Base-by-base conservation (phyloP, 1,140 invertebrate species). In the Gonioctena quinquepunctata region DNA sequence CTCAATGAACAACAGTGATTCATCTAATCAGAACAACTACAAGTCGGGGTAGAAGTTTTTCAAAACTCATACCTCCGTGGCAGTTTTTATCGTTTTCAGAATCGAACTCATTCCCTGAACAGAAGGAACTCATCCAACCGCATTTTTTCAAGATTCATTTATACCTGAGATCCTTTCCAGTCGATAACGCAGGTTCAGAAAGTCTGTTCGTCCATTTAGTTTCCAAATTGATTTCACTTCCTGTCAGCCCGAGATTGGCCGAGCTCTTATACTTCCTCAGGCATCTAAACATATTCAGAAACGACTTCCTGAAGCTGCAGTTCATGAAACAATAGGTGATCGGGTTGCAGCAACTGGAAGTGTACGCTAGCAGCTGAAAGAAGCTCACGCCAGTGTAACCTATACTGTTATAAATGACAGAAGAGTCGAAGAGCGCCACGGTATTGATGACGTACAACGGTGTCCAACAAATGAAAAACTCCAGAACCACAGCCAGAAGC, bases 291-390 rank as follows among this genome's bases (percentile, higher is more conserved):
- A 87, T 82, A 67, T 86, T 83, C 5, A 87, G 73, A 74, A 91
- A 91, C 6, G 87, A 86, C 69, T 88, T 86, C 8, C 91, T 80
- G 80, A 93, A 93, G 67, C 88, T 88, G 16, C 84, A 85, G 80
- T 91, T 92, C 90, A 93, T 90, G 82, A 93, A 93, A 80, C 90
- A 92, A 80, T 92, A 92, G 0, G 91, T 92, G 70, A 93, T 90
- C 3, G 91, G 91, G 81, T 93, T 93, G 73, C 89, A 90, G 79
- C 90, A 93, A 18, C 88, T 89, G 0, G 89, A 90, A 1, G 86
- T 82, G 73, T 91, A 93, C 4, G 90, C 88, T 56, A 93, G 79
- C 11, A 93, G 82, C 48, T 91, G 90, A 66, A 92, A 86, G 71
- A 81, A 84, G 66, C 79, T 82, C 56, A 90, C 88, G 21, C 82